Conservation (phyloP, 1,140 invertebrate species). For the Lepidurus apus region DNA sequence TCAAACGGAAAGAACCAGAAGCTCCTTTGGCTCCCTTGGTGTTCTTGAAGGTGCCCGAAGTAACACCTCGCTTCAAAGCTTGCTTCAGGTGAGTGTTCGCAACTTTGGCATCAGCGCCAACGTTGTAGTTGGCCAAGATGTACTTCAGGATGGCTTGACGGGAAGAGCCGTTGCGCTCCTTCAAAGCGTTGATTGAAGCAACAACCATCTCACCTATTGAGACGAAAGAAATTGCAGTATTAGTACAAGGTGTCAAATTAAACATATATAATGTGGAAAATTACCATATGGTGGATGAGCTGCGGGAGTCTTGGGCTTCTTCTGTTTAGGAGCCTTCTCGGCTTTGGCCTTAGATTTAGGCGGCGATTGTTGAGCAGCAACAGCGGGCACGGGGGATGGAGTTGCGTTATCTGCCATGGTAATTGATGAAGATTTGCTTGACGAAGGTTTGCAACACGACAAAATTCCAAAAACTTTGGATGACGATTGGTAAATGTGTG, state of each 20-base stretch:
- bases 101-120: conserved; percentile 52
- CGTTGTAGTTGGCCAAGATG: conserved; percentile 53
- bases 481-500: background rate
- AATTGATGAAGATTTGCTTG: background rate
- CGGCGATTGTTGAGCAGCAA: conserved; percentile 1
- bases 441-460: background rate
- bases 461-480: background rate
- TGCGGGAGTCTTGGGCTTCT: conserved; percentile 27
- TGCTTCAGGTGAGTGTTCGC: conserved; percentile 56
- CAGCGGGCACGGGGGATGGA: background rate
- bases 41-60: conserved; percentile 46
- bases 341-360: conserved; percentile 25
- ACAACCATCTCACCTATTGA: conserved; percentile 45
- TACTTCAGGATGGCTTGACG: conserved; percentile 60
- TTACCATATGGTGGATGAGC: conserved; percentile 22
- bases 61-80: conserved; percentile 54
- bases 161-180: conserved; percentile 56
- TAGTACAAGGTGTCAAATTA: background rate
- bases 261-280: background rate
- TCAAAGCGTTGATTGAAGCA: conserved; percentile 54
- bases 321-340: conserved; percentile 14
- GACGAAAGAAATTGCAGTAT: background rate
- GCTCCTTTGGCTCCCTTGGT: conserved; percentile 34
- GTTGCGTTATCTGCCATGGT: background rate
- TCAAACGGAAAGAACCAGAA: conserved; percentile 32